These are phyloP conservation scores for Drosophila quinaria DNA, from an alignment of 2,888 invertebrate genomes.

Conservation along the genomic window DNA sequence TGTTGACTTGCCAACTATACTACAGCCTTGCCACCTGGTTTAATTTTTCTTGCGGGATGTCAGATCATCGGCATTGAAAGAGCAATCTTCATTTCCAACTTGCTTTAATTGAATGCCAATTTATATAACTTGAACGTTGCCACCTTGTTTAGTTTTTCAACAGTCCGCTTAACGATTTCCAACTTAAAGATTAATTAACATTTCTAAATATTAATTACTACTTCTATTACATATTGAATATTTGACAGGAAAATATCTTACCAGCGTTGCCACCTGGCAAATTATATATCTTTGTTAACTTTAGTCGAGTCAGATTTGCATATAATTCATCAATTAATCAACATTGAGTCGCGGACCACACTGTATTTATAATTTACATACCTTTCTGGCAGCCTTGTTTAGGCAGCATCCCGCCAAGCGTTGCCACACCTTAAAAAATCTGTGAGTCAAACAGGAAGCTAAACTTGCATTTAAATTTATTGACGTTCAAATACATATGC, in stretches of 20 bases:
- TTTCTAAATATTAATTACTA: too few species aligned
- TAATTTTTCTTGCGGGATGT: too few species aligned
- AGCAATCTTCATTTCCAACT: not conserved
- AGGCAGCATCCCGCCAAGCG: not conserved
- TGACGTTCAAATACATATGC: conserved; percentile 21
- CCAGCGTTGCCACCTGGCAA: not conserved
- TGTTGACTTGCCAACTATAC: not conserved
- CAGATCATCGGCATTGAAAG: too few species aligned
- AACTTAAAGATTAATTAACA: too few species aligned
- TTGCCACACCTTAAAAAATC: conserved; percentile 9
- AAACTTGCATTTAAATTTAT: conserved; percentile 16
- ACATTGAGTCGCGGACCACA: not conserved
- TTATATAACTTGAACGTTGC: too few species aligned
- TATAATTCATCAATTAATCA: not conserved
- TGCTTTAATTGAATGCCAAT: too few species aligned
- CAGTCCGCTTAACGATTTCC: too few species aligned
- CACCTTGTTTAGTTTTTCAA: too few species aligned
- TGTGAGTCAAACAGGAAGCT: not conserved
- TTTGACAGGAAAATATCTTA: not conserved
- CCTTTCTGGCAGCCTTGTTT: conserved; percentile 1
- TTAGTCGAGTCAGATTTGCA: too few species aligned
- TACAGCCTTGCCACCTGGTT: not conserved
- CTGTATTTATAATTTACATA: not conserved
- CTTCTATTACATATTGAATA: not conserved
- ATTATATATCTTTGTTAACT: not conserved